Evolutionary conservation across 2,113 vertebrate species (phyloP).

Genomic region (Ceratotherium simum): DNA sequence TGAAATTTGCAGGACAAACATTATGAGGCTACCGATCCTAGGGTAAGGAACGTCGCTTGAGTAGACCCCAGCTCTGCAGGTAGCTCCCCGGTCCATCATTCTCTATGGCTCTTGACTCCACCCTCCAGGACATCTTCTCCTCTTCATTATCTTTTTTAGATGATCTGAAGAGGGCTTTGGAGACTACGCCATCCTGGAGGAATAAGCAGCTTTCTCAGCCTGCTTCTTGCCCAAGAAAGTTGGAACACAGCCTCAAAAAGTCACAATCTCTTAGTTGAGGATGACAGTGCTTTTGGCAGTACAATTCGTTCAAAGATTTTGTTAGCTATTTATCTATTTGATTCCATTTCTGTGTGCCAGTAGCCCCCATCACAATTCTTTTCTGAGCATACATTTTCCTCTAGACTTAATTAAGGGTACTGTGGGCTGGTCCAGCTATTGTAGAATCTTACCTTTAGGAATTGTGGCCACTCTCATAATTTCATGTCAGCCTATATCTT

Average conservation of each 20-base stretch:
- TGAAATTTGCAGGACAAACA: not conserved
- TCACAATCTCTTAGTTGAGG: not conserved
- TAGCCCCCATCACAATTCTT: not conserved
- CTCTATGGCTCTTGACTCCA: not conserved
- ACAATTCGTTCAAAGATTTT: not conserved
- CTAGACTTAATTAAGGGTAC: not conserved
- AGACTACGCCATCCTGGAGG: too few species aligned
- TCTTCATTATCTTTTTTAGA: not conserved
- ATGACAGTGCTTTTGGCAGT: not conserved
- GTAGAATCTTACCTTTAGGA: not conserved
- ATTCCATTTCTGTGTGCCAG: not conserved
- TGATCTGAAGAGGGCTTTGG: not conserved
- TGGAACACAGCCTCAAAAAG: not conserved
- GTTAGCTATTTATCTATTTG: not conserved
- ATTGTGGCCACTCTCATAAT: not conserved
- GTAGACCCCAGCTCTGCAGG: rapidly evolving
- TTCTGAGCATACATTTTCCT: not conserved
- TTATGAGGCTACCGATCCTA: not conserved
- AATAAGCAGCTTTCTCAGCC: not conserved
- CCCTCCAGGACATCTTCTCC: not conserved
- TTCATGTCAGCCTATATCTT: not conserved
- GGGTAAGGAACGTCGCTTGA: too few species aligned
- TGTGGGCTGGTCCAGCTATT: not conserved
- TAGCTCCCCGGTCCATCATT: not conserved
- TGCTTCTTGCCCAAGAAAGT: not conserved